These are phyloP conservation scores for Chloromyia formosa DNA, from an alignment of 2,888 invertebrate genomes.

Conservation along the genomic window DNA sequence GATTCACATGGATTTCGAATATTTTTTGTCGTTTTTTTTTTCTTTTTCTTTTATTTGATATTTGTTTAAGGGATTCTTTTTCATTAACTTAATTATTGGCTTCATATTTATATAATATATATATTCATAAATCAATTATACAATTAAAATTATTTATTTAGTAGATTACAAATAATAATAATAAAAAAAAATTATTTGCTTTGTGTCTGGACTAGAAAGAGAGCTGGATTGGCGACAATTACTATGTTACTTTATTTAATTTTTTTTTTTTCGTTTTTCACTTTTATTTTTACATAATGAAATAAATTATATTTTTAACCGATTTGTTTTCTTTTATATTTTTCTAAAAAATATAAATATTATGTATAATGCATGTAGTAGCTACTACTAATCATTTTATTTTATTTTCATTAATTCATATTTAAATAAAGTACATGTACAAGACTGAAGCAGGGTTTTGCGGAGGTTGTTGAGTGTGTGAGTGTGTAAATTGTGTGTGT, in stretches of 20 bases:
- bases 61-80: conserved; percentile 28
- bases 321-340: conserved; percentile 13
- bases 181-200: conserved; percentile 45
- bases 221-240: conserved; percentile 48
- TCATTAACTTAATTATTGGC: conserved; percentile 29
- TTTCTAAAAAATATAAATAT: conserved; percentile 38
- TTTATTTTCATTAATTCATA: conserved; percentile 18
- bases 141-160: conserved; percentile 32
- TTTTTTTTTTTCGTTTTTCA: conserved; percentile 6
- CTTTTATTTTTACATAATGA: conserved; percentile 19
- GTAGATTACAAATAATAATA: conserved; percentile 36
- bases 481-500: background rate
- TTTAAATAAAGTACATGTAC: conserved; percentile 41
- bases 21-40: background rate
- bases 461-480: background rate
- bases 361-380: background rate
- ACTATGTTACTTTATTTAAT: conserved; percentile 8
- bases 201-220: conserved; percentile 50
- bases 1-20: background rate
- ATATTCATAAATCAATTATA: background rate
- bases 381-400: conserved; percentile 3
- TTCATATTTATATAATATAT: background rate
- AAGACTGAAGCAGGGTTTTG: background rate
- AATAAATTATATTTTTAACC: conserved; percentile 29
- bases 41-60: conserved; percentile 4